Evolutionary conservation across 2,888 invertebrate species (phyloP).

Genomic region (Campoletis raptor): DNA sequence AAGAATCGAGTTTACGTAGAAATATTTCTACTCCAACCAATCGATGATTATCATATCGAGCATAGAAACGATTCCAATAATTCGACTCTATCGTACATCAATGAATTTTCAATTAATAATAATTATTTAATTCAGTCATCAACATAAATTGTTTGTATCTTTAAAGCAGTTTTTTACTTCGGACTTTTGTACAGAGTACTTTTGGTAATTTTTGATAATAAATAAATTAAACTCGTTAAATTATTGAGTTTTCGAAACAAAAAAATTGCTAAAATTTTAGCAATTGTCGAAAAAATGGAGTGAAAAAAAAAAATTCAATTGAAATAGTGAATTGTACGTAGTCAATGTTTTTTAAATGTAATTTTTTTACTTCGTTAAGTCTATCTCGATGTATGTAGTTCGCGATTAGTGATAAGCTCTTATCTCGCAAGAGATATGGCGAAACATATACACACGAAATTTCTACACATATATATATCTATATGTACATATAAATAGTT

Average conservation of each 20-base stretch:
- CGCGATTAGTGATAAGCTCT: conserved; percentile 53
- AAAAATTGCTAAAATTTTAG: no score
- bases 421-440: conserved; percentile 52
- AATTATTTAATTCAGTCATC: no score
- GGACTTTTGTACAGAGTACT: no score
- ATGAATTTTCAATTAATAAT: no score
- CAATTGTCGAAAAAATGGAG: not conserved
- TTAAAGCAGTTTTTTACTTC: no score
- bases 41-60: no score
- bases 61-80: no score
- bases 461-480: not conserved
- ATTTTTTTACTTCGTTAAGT: not conserved
- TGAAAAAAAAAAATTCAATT: not conserved
- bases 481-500: not conserved
- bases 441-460: not conserved
- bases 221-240: no score
- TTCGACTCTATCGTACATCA: no score
- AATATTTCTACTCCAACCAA: not conserved
- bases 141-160: no score
- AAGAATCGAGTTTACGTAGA: not conserved
- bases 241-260: no score
- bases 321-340: not conserved
- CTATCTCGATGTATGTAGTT: not conserved
- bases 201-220: no score
- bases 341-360: not conserved